phyloP scores from a whole-genome alignment of 2,888 invertebrate genomes.

The Lithophane socia region DNA sequence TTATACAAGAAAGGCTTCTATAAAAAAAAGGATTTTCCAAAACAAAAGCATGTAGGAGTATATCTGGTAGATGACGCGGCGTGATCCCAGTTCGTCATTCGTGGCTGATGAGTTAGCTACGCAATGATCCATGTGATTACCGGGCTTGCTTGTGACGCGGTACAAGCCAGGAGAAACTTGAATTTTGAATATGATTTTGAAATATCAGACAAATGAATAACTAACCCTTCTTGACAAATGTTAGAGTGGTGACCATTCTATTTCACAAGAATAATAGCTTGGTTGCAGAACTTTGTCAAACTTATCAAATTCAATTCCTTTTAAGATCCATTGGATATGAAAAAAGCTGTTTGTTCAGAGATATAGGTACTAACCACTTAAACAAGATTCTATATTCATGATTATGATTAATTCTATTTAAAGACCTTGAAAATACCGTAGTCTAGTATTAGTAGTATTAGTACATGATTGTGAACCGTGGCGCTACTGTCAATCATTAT shows the following conservation, averaged over 20 bases:
- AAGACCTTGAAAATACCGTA: background rate
- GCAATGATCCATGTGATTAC: conserved; percentile 79
- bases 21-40: conserved; percentile 45
- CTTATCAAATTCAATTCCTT: background rate
- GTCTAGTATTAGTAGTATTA: background rate
- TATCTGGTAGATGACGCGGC: conserved; percentile 68
- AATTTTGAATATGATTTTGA: background rate
- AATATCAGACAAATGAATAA: background rate
- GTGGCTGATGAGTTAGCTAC: conserved; percentile 74
- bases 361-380: background rate
- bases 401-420: background rate
- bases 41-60: conserved; percentile 53
- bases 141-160: conserved; percentile 52
- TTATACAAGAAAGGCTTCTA: conserved; percentile 20
- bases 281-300: background rate
- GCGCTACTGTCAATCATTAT: conserved; percentile 71
- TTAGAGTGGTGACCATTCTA: background rate
- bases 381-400: background rate
- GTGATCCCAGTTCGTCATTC: conserved; percentile 71
- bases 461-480: no score
- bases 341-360: background rate
- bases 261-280: background rate
- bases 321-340: background rate
- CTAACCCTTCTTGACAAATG: background rate
- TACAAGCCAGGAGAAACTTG: conserved; percentile 30